Evolutionary conservation across 2,888 invertebrate genomes (phyloP).

Genomic region (Gastracanthus pulcherrimus): DNA sequence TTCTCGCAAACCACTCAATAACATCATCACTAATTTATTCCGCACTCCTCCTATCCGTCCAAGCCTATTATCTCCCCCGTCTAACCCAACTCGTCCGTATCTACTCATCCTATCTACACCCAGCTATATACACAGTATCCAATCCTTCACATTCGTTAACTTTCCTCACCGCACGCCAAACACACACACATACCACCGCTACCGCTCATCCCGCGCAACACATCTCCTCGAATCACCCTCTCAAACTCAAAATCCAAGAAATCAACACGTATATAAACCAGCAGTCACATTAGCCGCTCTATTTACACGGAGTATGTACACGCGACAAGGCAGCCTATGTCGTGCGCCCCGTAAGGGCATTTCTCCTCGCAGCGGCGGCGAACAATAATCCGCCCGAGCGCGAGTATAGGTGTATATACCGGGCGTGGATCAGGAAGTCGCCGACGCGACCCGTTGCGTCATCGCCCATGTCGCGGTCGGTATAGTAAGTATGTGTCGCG

Average conservation of each 20-base stretch:
- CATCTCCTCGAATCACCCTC: too few relatives aligned
- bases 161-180: too few relatives aligned
- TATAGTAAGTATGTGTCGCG: neutral
- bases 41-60: neutral
- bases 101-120: too few relatives aligned
- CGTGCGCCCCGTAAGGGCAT: neutral
- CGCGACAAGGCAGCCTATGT: neutral
- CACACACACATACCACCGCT: too few relatives aligned
- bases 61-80: neutral
- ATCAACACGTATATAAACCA: too few relatives aligned
- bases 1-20: neutral
- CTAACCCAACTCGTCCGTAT: neutral
- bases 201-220: too few relatives aligned
- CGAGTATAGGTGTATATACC: too few relatives aligned
- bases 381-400: constrained; percentile 27
- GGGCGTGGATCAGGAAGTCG: constrained; percentile 36
- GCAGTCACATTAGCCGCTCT: neutral
- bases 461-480: too few relatives aligned
- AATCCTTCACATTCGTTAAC: too few relatives aligned
- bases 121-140: too few relatives aligned
- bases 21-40: neutral
- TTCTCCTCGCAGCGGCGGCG: neutral
- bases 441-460: constrained; percentile 5
- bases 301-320: neutral
- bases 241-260: too few relatives aligned